Percentiles rank a stretch among this genome's conserved stretches.
phyloP scores from a whole-genome alignment of 2,888 invertebrate genomes.

The Fragum sueziense region DNA sequence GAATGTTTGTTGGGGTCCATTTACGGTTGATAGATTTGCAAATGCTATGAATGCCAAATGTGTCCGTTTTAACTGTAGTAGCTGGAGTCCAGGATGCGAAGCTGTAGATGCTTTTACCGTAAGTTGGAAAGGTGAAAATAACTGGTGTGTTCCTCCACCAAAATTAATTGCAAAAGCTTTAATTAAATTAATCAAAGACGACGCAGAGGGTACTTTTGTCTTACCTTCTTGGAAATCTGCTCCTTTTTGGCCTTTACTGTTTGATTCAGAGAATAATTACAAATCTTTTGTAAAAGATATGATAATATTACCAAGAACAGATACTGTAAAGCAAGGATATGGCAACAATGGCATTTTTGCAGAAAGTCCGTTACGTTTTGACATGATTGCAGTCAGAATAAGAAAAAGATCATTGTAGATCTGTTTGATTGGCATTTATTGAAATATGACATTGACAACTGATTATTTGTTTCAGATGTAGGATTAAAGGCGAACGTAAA shows the following conservation, averaged over 20 bases:
- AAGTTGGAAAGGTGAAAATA: not conserved
- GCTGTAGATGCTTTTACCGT: conserved; percentile 13
- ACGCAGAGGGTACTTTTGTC: conserved; percentile 14
- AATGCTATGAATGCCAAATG: conserved; percentile 27
- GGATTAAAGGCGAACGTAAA: conserved; percentile 1
- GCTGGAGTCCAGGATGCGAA: conserved; percentile 27
- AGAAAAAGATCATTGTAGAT: too few species aligned
- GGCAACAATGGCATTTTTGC: conserved; percentile 33
- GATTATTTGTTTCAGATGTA: conserved; percentile 8
- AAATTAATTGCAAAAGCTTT: not conserved
- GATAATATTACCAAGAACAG: conserved; percentile 11
- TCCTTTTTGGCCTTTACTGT: conserved; percentile 20
- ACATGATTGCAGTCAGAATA: conserved; percentile 29
- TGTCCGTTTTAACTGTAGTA: conserved; percentile 15
- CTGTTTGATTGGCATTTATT: too few species aligned
- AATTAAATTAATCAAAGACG: conserved; percentile 9
- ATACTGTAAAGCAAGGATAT: conserved; percentile 7
- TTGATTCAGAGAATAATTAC: not conserved
- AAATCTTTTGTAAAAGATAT: conserved; percentile 5
- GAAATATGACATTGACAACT: too few species aligned
- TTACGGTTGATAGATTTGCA: conserved; percentile 24
- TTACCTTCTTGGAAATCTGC: conserved; percentile 37
- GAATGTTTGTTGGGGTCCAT: conserved; percentile 15
- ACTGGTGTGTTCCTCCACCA: conserved; percentile 40
- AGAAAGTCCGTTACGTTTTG: conserved; percentile 17